Evolutionary conservation across 2,797 vertebrate genomes (phyloP), one percentile per base, ranked within the genome.

Genomic region (Chaetophractus vellerosus): DNA sequence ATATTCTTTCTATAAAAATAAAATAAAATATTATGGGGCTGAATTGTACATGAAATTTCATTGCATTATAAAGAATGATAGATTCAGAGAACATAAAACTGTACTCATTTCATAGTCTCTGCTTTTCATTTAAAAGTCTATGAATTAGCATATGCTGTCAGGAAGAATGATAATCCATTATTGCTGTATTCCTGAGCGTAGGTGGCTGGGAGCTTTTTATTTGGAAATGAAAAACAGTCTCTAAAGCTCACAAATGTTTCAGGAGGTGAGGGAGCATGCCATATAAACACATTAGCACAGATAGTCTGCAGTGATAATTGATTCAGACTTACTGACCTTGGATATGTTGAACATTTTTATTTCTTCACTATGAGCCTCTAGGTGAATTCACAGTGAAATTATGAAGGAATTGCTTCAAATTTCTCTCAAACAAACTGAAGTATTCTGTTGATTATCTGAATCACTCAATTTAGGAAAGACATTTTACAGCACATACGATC

Each of bases 111-210:
- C n/a, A 28, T 75, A 90, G 80, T 86, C 64, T 90, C 36, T 94
- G 61, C 88, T 82, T 95, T 85, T 78, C 72, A 80, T 88, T 95
- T 96, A 69, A 93, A 96, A 91, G 57, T 87, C 89, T 90, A 9
- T 66, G 61, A 86, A 96, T 96, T 94, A 96, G 89, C 93, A 97
- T 95, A 90, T 94, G 88, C 88, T 96, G 71, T 88, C 90, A 80
- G 80, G 78, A 95, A 93, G 92, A 81, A 85, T 93, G 79, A 31
- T 81, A 87, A 95, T 93, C 80, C 83, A 69, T 97, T 97, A 94
- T 84, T 90, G 66, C 45, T 94, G 6, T 72, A 94, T 55, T 81
- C 72, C 72, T 55, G 33, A 89, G 75, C 26, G 92, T 95, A 94
- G 95, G 96, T 91, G 88, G 86, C 24, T 83, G 64, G 72, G 86